Evolutionary conservation across 2,888 invertebrate species (phyloP).

Genomic region (Catocala fraxini): DNA sequence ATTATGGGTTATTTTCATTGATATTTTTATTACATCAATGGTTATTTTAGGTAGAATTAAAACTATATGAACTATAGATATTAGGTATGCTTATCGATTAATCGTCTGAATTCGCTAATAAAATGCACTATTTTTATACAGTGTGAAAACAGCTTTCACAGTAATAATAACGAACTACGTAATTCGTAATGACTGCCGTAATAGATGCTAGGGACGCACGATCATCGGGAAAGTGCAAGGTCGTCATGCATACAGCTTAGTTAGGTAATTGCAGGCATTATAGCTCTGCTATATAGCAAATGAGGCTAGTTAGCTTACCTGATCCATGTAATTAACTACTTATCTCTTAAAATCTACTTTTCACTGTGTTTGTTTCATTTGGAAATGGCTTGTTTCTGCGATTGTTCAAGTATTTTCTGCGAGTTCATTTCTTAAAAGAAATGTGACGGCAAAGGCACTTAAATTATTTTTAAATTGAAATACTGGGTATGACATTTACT

Average conservation of each 20-base stretch:
- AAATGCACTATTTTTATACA: neutral
- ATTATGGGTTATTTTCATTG: too few relatives aligned
- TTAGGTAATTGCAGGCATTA: slow-evolving; percentile 16
- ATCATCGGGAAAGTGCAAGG: slow-evolving; percentile 56
- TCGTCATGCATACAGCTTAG: slow-evolving; percentile 12
- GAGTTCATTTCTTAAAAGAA: too few relatives aligned
- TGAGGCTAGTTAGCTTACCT: slow-evolving; percentile 11
- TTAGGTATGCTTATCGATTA: too few relatives aligned
- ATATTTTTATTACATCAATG: too few relatives aligned
- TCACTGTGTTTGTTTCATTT: slow-evolving; percentile 1
- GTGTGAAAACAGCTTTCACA: slow-evolving; percentile 21
- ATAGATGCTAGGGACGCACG: slow-evolving; percentile 45
- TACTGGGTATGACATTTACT: too few relatives aligned
- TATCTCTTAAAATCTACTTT: slow-evolving; percentile 2
- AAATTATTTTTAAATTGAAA: too few relatives aligned
- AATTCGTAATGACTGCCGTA: slow-evolving; percentile 32
- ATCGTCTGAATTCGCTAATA: too few relatives aligned
- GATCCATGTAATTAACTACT: slow-evolving; percentile 1
- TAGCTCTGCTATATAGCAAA: slow-evolving; percentile 10
- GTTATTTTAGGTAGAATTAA: too few relatives aligned
- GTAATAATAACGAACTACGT: slow-evolving; percentile 35
- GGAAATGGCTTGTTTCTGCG: neutral
- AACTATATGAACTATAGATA: too few relatives aligned
- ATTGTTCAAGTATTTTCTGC: too few relatives aligned
- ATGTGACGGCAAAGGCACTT: too few relatives aligned